phyloP scores from a whole-genome alignment of 2,113 vertebrate species.

The Xiphophorus maculatus region DNA sequence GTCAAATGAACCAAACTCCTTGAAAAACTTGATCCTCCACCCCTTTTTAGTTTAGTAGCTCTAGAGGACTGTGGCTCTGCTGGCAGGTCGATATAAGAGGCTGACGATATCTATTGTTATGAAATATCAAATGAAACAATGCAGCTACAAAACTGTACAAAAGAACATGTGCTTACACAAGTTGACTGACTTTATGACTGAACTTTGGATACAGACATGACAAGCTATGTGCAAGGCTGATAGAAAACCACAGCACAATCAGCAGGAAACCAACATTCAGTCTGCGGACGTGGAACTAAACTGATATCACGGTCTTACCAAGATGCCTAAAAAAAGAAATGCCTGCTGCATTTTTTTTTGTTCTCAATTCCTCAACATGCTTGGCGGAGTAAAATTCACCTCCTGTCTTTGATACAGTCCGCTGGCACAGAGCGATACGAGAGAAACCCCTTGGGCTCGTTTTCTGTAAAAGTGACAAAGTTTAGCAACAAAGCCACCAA shows the following conservation, averaged over 20 bases:
- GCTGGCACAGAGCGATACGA: background rate
- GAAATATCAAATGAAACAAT: background rate
- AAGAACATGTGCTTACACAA: background rate
- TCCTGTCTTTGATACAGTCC: background rate
- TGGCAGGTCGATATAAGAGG: background rate
- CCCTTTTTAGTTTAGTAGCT: too few species aligned
- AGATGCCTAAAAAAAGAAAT: background rate
- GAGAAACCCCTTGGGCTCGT: background rate
- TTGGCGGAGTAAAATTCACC: background rate
- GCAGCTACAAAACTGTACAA: background rate
- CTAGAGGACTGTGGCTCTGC: too few species aligned
- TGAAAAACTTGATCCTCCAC: too few species aligned
- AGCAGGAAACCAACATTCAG: conserved; percentile 43
- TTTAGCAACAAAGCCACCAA: conserved; percentile 11
- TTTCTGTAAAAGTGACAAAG: background rate
- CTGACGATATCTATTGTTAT: background rate
- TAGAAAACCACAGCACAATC: conserved; percentile 6
- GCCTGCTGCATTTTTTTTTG: background rate
- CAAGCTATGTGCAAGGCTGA: background rate
- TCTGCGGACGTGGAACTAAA: background rate
- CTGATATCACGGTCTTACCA: background rate
- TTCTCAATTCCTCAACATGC: conserved; percentile 10
- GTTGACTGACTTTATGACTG: background rate
- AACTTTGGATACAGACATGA: background rate
- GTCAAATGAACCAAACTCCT: too few species aligned